phyloP scores from a whole-genome alignment of 2,797 vertebrate species.

The Setipinna tenuifilis region DNA sequence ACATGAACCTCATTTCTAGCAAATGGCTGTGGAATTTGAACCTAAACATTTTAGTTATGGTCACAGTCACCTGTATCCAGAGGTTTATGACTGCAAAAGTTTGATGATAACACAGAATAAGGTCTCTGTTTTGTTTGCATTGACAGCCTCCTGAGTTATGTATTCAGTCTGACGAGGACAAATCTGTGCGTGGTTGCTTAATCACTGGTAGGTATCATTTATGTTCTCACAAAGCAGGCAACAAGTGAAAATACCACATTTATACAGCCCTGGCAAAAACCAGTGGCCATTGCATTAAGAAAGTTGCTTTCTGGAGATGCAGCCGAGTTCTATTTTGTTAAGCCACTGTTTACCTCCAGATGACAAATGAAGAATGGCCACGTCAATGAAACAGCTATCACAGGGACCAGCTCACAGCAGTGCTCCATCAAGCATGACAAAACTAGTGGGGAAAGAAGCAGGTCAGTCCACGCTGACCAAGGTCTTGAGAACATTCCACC shows the following conservation, averaged over 20 bases:
- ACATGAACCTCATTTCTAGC: not conserved
- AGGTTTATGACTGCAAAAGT: not conserved
- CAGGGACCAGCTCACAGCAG: not conserved
- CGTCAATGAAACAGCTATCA: not conserved
- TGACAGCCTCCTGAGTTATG: not conserved
- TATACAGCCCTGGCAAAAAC: constrained; percentile 1
- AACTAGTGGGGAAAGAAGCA: not conserved
- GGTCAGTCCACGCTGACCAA: not conserved
- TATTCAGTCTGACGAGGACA: not conserved
- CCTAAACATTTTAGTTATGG: not conserved
- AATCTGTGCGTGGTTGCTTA: not conserved
- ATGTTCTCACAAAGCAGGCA: not conserved
- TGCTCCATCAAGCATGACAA: constrained; percentile 8
- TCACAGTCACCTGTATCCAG: not conserved
- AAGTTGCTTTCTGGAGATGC: not conserved
- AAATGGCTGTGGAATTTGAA: not conserved
- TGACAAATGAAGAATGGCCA: constrained; percentile 26
- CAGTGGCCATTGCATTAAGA: constrained; percentile 18
- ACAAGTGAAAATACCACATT: constrained; percentile 23
- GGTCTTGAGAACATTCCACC: not conserved
- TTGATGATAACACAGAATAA: not conserved
- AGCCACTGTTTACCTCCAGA: constrained; percentile 28
- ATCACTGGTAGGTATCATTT: not conserved
- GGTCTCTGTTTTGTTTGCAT: not conserved
- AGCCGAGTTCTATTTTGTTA: constrained; percentile 17